Percentiles rank a stretch among this genome's conserved stretches.
Conservation (phyloP, 2,113 vertebrate species). For the Triplophysa tibetana region DNA sequence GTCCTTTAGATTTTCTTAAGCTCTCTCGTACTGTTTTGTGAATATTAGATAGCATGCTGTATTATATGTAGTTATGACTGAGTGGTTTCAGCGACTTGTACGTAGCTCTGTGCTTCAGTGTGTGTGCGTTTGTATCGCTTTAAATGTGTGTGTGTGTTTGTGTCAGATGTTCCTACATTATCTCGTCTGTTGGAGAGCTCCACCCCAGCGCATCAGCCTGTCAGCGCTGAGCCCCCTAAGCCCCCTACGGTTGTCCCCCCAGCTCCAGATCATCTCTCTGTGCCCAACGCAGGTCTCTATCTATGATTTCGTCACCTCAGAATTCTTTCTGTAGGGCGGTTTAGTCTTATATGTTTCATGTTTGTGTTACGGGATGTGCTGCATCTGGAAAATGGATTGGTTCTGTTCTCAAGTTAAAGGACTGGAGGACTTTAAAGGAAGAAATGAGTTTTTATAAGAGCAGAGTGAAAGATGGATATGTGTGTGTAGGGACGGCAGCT, state of each 20-base stretch:
- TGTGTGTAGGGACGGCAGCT: conserved; percentile 33
- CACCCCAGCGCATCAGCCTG: conserved; percentile 82
- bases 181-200: conserved; percentile 90
- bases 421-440: not conserved
- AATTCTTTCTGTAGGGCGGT: not conserved
- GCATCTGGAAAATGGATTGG: too few species aligned
- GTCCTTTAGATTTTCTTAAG: not conserved
- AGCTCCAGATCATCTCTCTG: conserved; percentile 62
- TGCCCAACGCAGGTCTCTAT: conserved; percentile 56
- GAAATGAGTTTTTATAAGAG: not conserved
- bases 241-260: conserved; percentile 76
- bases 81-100: not conserved
- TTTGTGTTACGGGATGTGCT: not conserved
- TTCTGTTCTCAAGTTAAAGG: too few species aligned
- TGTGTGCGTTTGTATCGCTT: conserved; percentile 55
- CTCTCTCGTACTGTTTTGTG: not conserved
- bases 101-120: conserved; percentile 28
- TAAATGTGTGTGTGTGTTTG: conserved; percentile 66
- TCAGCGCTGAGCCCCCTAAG: conserved; percentile 83
- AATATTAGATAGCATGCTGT: not conserved
- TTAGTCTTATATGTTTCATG: conserved; percentile 12
- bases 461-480: conserved; percentile 13
- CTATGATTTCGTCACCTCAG: conserved; percentile 4
- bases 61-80: not conserved
- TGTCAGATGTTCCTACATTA: conserved; percentile 88